These are phyloP conservation scores for Chironomus tentans DNA, from an alignment of 2,888 invertebrate species.

Conservation along the genomic window DNA sequence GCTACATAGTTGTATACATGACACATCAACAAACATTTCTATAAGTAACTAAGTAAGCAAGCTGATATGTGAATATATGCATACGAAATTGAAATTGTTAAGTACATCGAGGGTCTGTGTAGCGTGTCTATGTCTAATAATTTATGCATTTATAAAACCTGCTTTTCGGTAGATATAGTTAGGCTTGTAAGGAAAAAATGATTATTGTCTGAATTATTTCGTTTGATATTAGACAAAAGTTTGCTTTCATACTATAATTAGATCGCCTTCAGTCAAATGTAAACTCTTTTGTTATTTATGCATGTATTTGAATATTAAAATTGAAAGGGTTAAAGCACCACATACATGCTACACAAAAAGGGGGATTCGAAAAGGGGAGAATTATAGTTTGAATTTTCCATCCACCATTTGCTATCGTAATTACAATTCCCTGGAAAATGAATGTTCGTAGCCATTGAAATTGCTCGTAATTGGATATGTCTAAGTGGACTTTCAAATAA, in stretches of 20 bases:
- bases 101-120: neutral
- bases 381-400: too few relatives aligned
- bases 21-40: neutral
- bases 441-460: neutral
- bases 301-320: neutral
- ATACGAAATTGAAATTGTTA: neutral
- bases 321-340: neutral
- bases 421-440: neutral
- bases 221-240: neutral
- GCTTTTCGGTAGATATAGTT: conserved; percentile 14
- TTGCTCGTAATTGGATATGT: neutral
- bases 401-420: neutral
- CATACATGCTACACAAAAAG: neutral
- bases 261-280: neutral
- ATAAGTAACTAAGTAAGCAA: neutral
- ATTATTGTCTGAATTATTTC: conserved; percentile 6
- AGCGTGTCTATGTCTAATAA: conserved; percentile 18
- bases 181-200: conserved; percentile 14
- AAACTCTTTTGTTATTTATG: neutral
- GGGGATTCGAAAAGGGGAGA: too few relatives aligned
- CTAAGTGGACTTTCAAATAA: neutral
- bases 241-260: neutral
- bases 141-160: conserved; percentile 21
- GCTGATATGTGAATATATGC: neutral
- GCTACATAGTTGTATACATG: neutral